Evolutionary conservation across 2,797 vertebrate genomes (phyloP).

Genomic region (Tachyglossus aculeatus): DNA sequence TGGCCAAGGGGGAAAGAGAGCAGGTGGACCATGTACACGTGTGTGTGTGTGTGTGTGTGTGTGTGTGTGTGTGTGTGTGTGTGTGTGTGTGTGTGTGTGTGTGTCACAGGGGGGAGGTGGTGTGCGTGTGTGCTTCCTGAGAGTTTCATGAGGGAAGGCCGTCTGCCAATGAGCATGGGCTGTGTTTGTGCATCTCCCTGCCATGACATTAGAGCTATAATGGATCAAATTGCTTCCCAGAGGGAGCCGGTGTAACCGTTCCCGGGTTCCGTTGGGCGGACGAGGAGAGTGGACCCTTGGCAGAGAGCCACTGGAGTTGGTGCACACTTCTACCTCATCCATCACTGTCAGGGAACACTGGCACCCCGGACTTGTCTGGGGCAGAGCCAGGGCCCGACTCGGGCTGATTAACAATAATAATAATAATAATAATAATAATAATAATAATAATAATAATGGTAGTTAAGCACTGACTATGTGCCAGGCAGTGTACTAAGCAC

Average conservation of each 20-base stretch:
- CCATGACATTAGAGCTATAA: constrained; percentile 13
- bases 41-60: rapidly evolving
- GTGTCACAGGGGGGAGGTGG: rapidly evolving
- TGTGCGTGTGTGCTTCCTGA: not conserved
- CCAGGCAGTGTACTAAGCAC: no score
- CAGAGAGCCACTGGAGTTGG: not conserved
- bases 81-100: rapidly evolving
- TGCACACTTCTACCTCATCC: not conserved
- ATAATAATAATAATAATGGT: no score
- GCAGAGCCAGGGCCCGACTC: not conserved
- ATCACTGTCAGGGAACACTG: not conserved
- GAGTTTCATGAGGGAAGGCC: constrained; percentile 33
- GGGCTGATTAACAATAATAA: no score
- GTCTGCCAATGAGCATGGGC: not conserved
- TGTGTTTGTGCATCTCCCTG: not conserved
- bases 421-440: no score
- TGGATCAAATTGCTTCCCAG: constrained; percentile 23
- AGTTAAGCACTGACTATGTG: no score
- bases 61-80: rapidly evolving
- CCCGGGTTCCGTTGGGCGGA: not conserved
- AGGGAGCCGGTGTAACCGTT: not conserved
- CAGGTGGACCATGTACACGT: not conserved
- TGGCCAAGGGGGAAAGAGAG: no score
- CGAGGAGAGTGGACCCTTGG: not conserved
- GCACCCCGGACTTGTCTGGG: not conserved